These are phyloP conservation scores for Blastomussa wellsi DNA, from an alignment of 92 coral and sea anemone species.

Conservation along the genomic window DNA sequence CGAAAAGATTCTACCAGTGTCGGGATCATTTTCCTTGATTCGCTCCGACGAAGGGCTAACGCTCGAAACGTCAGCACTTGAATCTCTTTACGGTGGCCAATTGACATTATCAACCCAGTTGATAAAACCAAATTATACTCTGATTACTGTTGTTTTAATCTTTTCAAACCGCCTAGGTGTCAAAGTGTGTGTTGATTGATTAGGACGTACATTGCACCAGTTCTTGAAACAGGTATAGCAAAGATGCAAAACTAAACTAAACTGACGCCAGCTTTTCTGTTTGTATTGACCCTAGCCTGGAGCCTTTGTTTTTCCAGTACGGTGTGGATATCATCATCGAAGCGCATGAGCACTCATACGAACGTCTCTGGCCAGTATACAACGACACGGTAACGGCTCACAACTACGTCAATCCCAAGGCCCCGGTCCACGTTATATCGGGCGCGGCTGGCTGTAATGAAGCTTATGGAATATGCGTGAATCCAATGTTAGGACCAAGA, in stretches of 20 bases:
- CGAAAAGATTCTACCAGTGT: too few species aligned
- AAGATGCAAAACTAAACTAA: background rate
- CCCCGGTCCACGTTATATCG: constrained; percentile 75
- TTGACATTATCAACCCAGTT: too few species aligned
- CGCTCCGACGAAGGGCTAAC: too few species aligned
- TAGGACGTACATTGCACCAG: background rate
- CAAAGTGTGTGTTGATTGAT: background rate
- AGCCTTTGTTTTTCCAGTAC: constrained; percentile 77
- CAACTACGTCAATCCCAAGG: constrained; percentile 71
- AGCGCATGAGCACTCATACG: constrained; percentile 90
- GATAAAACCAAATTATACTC: too few species aligned
- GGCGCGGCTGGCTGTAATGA: constrained; percentile 92
- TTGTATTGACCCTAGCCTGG: constrained; percentile 48
- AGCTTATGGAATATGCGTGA: constrained; percentile 69
- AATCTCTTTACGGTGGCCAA: too few species aligned
- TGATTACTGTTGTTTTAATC: too few species aligned
- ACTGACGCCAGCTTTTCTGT: background rate
- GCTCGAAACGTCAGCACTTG: too few species aligned
- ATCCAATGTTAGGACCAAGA: constrained; percentile 81
- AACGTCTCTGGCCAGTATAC: constrained; percentile 83
- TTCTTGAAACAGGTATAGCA: background rate
- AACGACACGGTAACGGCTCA: constrained; percentile 68
- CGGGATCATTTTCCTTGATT: too few species aligned
- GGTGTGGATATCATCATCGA: constrained; percentile 75
- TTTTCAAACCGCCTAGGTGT: background rate